Evolutionary conservation across 2,888 invertebrate species (phyloP).

Genomic region (Sepioteuthis lessoniana): DNA sequence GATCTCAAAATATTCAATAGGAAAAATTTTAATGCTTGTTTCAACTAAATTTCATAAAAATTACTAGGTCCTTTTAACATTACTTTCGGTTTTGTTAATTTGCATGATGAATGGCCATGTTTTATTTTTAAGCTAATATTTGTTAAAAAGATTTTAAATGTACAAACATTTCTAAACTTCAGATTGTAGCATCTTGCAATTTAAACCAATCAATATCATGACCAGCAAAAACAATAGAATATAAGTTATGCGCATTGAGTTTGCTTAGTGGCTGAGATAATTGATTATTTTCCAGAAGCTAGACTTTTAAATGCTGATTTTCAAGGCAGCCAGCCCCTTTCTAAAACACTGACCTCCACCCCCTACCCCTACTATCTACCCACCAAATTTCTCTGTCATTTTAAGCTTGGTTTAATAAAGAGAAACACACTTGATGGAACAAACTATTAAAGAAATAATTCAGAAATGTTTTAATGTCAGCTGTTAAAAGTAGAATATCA

Average conservation of each 20-base stretch:
- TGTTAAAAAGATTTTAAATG: background rate
- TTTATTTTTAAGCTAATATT: background rate
- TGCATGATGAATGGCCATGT: background rate
- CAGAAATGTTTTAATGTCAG: too few relatives aligned
- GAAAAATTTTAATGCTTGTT: background rate
- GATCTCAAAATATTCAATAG: too few relatives aligned
- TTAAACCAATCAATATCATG: background rate
- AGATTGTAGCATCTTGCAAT: too few relatives aligned
- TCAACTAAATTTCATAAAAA: background rate
- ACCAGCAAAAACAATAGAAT: background rate
- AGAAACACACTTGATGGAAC: too few relatives aligned
- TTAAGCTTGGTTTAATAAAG: background rate
- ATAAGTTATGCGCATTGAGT: background rate
- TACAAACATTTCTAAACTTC: too few relatives aligned
- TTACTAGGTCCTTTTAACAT: too few relatives aligned
- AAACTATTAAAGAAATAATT: too few relatives aligned
- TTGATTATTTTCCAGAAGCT: background rate
- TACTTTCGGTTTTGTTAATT: background rate
- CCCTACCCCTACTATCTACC: background rate
- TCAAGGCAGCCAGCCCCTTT: background rate
- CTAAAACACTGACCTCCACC: too few relatives aligned
- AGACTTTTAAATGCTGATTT: background rate
- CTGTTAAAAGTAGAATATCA: too few relatives aligned
- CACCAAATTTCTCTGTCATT: background rate
- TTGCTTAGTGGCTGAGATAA: background rate